Conservation (phyloP, 1,140 invertebrate genomes). For the Protaetia brevitarsis region DNA sequence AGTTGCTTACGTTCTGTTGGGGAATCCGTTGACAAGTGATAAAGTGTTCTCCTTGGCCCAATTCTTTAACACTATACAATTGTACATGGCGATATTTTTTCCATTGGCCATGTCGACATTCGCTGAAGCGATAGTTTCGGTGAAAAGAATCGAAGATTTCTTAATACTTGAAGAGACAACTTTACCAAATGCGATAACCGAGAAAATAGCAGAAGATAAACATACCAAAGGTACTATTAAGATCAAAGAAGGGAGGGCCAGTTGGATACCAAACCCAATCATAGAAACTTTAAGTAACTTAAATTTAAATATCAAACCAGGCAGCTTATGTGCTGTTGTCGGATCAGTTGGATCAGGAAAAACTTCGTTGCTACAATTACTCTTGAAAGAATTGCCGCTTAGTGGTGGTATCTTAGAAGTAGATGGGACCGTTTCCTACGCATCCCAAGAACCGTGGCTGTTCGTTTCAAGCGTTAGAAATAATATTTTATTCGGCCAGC, state of each 20-base stretch:
- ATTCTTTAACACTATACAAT: constrained; percentile 69
- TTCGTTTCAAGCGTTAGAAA: constrained; percentile 63
- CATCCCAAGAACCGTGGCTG: constrained; percentile 73
- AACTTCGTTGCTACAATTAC: constrained; percentile 70
- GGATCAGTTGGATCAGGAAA: constrained; percentile 78
- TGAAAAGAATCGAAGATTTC: constrained; percentile 59
- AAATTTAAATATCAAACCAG: constrained; percentile 55
- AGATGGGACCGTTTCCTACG: constrained; percentile 64
- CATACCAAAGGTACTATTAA: constrained; percentile 57
- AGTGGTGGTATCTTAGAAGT: constrained; percentile 59
- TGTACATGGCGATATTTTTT: constrained; percentile 70
- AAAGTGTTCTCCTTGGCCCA: constrained; percentile 72
- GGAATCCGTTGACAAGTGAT: constrained; percentile 61
- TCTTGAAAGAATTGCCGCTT: constrained; percentile 66
- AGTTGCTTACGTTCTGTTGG: constrained; percentile 62
- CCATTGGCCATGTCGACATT: constrained; percentile 49
- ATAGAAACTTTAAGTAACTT: constrained; percentile 61
- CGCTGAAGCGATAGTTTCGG: constrained; percentile 60
- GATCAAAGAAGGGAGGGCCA: constrained; percentile 54
- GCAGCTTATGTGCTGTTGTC: constrained; percentile 67
- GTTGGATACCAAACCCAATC: constrained; percentile 57
- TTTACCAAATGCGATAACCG: constrained; percentile 26
- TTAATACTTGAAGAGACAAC: constrained; percentile 38
- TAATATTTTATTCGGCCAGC: constrained; percentile 75
- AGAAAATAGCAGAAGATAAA: constrained; percentile 59